phyloP scores from a whole-genome alignment of 2,888 invertebrate genomes.

The Chymomyza fuscimana region DNA sequence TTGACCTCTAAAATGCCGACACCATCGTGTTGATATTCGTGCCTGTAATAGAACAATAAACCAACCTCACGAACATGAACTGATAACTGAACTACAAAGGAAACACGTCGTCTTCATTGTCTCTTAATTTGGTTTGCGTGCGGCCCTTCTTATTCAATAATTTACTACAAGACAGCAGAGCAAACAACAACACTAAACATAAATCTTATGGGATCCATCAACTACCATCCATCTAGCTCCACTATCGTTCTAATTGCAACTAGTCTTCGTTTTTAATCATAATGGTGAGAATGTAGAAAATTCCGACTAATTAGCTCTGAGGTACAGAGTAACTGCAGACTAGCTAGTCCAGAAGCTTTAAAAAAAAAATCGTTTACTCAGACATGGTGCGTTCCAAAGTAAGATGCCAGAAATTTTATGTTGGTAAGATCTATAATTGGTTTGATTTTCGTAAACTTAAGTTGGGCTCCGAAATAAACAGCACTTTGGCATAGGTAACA shows the following conservation, averaged over 20 bases:
- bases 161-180: background rate
- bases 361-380: background rate
- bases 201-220: background rate
- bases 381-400: too few relatives aligned
- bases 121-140: background rate
- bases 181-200: background rate
- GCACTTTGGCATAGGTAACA: too few relatives aligned
- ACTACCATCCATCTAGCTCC: background rate
- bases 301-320: background rate
- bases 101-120: background rate
- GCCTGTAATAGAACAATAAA: background rate
- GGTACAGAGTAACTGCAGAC: background rate
- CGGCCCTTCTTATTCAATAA: background rate
- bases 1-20: background rate
- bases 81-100: background rate
- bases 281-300: background rate
- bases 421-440: too few relatives aligned
- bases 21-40: background rate
- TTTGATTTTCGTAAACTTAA: too few relatives aligned
- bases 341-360: background rate
- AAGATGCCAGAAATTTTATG: too few relatives aligned
- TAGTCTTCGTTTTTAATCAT: background rate
- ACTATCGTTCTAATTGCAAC: background rate
- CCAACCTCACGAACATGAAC: background rate
- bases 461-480: too few relatives aligned